Base-by-base conservation (phyloP, 2,888 invertebrate genomes). In the Scaptomyza cyrtandrae region DNA sequence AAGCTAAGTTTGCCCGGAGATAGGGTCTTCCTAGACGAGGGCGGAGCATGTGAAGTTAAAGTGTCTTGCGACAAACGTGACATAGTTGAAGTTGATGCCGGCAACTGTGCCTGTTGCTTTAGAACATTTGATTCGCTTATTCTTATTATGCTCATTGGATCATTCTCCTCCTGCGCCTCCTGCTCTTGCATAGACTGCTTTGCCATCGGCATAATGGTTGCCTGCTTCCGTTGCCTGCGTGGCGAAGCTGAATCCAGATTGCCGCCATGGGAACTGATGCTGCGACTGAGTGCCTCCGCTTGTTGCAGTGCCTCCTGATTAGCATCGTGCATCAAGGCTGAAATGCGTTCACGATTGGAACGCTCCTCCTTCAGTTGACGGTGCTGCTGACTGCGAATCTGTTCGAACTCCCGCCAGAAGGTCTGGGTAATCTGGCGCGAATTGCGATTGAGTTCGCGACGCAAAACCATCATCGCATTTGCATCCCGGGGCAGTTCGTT, bases 381-480 rank as follows among this genome's bases (percentile, higher is more conserved):
- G 6, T 59, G 66, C 44, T 86, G 88, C 2, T 37, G 44, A 11
- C 24, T 44, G 33, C 86, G 83, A 6, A 84, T 72, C 27, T 49
- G 54, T 6, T 83, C 83, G 27, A 88, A 88, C 16, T 88, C 80
- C 45, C 66, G 65, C 88, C 88, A 88, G 41, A 84, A 84, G 19
- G 54, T 43, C 6, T 73, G 41, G 3, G 67, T 74, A 6, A 74
- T 71, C 6, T 69, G 71, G 1, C 56, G 74, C 6, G 88, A 62
- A 33, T 67, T 61, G 46, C 71, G 83, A 7, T 58, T 27, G 1
- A 82, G 71, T 14, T 79, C 74, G 6, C 62, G 71, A 0, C 59
- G 61, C 16, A 86, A 2, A 2, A 52, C 62, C 33, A 70, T 60
- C 49, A 60, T 63, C n/a, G 45, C 33, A 5, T 54, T 27, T 6